These are phyloP conservation scores for Sinocyclocheilus anshuiensis DNA, from an alignment of 2,113 vertebrate species.

Conservation along the genomic window DNA sequence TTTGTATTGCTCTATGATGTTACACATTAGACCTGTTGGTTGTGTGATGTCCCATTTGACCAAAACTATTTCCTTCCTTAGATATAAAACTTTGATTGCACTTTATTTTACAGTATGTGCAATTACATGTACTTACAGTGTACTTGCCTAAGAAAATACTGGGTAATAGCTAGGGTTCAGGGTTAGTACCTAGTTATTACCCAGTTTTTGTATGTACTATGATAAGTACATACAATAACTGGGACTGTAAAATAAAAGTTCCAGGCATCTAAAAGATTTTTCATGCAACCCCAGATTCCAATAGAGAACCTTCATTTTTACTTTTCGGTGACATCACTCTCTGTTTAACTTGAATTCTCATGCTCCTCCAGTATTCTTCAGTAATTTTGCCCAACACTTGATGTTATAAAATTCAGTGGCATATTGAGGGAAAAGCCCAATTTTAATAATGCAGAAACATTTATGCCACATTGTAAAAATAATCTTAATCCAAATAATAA, in stretches of 20 bases:
- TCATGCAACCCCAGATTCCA: neutral
- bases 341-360: neutral
- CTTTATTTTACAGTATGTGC: neutral
- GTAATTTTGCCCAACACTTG: neutral
- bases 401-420: neutral
- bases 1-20: neutral
- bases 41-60: neutral
- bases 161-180: too few relatives aligned
- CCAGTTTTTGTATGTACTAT: too few relatives aligned
- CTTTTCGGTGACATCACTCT: neutral
- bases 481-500: constrained; percentile 29
- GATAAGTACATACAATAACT: too few relatives aligned
- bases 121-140: neutral
- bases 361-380: neutral
- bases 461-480: neutral
- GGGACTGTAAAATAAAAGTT: neutral
- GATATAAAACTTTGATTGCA: neutral
- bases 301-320: neutral
- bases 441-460: neutral
- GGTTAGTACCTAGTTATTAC: too few relatives aligned
- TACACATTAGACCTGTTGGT: neutral
- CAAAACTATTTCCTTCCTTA: neutral
- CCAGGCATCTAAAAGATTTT: neutral
- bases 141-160: neutral
- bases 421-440: neutral